A percentile compares a stretch with the other conserved stretches of the same genome.
phyloP scores from a whole-genome alignment of 2,888 invertebrate genomes.

The Agriopis leucophaearia region DNA sequence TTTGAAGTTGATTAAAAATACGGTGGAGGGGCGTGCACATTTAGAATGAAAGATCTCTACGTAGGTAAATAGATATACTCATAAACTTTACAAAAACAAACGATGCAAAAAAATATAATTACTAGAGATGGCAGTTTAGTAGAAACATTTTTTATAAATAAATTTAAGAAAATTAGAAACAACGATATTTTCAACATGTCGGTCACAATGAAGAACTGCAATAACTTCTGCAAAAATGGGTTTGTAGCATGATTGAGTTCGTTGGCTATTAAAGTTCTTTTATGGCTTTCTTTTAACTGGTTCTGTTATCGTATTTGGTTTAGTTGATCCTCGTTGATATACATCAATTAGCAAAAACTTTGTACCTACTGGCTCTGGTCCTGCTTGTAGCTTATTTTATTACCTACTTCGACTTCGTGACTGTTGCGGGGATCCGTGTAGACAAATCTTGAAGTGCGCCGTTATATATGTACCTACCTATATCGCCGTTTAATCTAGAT shows the following conservation, averaged over 20 bases:
- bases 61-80: too few relatives aligned
- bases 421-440: too few relatives aligned
- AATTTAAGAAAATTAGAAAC: conserved; percentile 23
- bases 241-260: not conserved
- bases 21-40: too few relatives aligned
- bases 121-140: conserved; percentile 38
- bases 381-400: not conserved
- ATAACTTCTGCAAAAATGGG: not conserved
- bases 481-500: too few relatives aligned
- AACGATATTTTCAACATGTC: conserved; percentile 24
- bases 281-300: conserved; percentile 1
- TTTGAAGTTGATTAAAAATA: too few relatives aligned
- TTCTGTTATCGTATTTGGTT: not conserved
- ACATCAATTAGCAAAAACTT: not conserved
- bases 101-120: not conserved
- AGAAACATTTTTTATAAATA: conserved; percentile 24
- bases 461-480: too few relatives aligned
- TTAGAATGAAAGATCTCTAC: too few relatives aligned
- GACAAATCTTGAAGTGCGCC: too few relatives aligned
- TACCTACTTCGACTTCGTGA: too few relatives aligned
- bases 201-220: not conserved
- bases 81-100: not conserved
- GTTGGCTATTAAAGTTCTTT: not conserved
- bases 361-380: not conserved
- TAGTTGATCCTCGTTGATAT: not conserved